Conservation (phyloP, 2,888 invertebrate species). For the Coelogynopora nodosa region DNA sequence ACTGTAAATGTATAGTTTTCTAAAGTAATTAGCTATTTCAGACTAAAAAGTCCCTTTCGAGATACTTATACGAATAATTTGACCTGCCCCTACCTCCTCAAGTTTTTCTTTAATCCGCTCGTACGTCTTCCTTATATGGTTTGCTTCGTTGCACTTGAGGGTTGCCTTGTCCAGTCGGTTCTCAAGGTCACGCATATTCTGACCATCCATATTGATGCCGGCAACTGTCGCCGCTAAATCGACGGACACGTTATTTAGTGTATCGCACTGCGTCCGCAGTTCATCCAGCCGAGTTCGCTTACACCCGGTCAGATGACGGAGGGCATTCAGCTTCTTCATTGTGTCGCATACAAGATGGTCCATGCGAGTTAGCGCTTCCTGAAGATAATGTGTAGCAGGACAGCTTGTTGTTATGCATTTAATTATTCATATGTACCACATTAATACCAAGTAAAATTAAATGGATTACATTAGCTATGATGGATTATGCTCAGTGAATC, state of each 20-base stretch:
- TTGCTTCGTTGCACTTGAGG: slow-evolving; percentile 61
- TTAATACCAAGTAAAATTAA: no score
- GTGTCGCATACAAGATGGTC: slow-evolving; percentile 61
- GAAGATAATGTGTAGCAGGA: no score
- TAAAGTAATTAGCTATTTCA: no score
- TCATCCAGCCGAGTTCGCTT: slow-evolving; percentile 58
- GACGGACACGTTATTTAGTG: slow-evolving; percentile 58
- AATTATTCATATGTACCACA: no score
- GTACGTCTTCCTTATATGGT: slow-evolving; percentile 60
- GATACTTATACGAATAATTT: no score
- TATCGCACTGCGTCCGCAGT: slow-evolving; percentile 56
- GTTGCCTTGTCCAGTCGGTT: slow-evolving; percentile 56
- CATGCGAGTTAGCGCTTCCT: slow-evolving; percentile 50
- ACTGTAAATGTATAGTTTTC: no score
- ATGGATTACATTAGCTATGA: no score
- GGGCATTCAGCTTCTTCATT: slow-evolving; percentile 57
- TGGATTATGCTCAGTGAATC: no score
- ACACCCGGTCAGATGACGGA: slow-evolving; percentile 55
- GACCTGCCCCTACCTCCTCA: slow-evolving; percentile 49
- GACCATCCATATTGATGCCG: slow-evolving; percentile 58
- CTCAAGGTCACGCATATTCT: slow-evolving; percentile 49
- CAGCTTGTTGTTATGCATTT: no score
- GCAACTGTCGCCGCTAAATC: slow-evolving; percentile 59
- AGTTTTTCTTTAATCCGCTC: slow-evolving; percentile 58
- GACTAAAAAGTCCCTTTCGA: no score